Percentiles rank a stretch among this genome's conserved stretches.
These are phyloP conservation scores for Malthinus seriepunctatus DNA, from an alignment of 2,888 invertebrate genomes.

Conservation along the genomic window DNA sequence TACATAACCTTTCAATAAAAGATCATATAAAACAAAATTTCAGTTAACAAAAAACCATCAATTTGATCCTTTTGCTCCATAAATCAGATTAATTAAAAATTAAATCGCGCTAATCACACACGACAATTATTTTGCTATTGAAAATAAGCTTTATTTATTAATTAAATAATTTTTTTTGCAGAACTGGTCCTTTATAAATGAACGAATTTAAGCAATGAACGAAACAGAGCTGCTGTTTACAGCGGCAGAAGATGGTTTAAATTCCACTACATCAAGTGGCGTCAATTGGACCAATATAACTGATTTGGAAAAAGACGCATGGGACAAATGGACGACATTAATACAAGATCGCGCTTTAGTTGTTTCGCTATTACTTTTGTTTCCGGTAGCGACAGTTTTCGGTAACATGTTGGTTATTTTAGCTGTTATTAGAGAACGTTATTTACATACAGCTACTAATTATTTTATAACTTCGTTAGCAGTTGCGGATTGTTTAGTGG, in stretches of 20 bases:
- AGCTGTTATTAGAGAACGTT: constrained; percentile 90
- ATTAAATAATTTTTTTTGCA: neutral
- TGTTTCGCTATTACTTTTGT: constrained; percentile 80
- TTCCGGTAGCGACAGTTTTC: constrained; percentile 91
- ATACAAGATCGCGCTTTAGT: constrained; percentile 74
- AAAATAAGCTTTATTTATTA: neutral
- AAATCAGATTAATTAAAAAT: no score
- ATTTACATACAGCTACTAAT: constrained; percentile 95
- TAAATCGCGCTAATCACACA: no score
- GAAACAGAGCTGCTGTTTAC: constrained; percentile 30
- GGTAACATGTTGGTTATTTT: constrained; percentile 94
- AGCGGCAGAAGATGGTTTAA: constrained; percentile 26
- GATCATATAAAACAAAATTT: no score
- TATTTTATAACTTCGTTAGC: constrained; percentile 97
- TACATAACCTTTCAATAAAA: no score
- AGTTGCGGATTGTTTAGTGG: constrained; percentile 94
- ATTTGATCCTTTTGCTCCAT: no score
- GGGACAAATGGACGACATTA: constrained; percentile 57
- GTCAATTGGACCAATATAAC: constrained; percentile 45
- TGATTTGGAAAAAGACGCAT: constrained; percentile 48
- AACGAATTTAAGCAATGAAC: constrained; percentile 29
- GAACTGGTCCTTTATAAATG: constrained; percentile 10
- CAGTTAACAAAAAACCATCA: no score
- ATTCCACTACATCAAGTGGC: constrained; percentile 28
- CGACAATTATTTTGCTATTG: neutral